Evolutionary conservation across 2,888 invertebrate species (phyloP), one percentile per base, ranked within the genome.

Genomic region (Pyrrhia umbra): DNA sequence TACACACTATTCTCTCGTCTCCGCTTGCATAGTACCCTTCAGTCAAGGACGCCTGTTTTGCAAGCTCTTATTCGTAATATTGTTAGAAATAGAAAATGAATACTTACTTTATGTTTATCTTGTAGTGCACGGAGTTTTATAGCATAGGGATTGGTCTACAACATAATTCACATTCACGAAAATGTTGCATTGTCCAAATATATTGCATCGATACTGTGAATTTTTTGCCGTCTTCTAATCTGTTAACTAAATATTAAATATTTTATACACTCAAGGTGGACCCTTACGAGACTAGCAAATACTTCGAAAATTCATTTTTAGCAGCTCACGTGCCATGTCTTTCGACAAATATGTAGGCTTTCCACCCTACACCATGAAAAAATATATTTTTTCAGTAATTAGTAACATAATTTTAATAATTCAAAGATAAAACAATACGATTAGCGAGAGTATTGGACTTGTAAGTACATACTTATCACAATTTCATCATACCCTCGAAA

Each of bases 21-120:
- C 34, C 18, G 13, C 20, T 37, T 50, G 20, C 43, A 54, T 16
- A 43, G 21, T n/a, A 34, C 71, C 15, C 56, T 76, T 76, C 27
- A 70, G 37, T 34, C 16, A 15, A 62, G 27, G n/a, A 43, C 18
- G 16, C 16, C 9, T 42, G 27, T 49, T 70, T 76, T 52, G 20
- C 23, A 18, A 30, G 16, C 37, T 21, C 21, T 69, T 27, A 18
- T 25, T 34, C 23, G 55, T 46, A 39, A 21, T 55, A 55, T 37
- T 42, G n/a, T 50, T 59, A 42, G 23, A 34, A 46, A 18, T 20
- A 15, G 8, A 23, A 61, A 2, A 10, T 27, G 9, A 6, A 18
- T 10, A 5, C 10, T 42, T 10, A 5, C 10, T 42, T 8, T 42
- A 20, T 10, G 42, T 42, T 42, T 42, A 10, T 20, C 30, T 30